phyloP scores from a whole-genome alignment of 1,140 invertebrate genomes.

The Meloidogyne exigua region DNA sequence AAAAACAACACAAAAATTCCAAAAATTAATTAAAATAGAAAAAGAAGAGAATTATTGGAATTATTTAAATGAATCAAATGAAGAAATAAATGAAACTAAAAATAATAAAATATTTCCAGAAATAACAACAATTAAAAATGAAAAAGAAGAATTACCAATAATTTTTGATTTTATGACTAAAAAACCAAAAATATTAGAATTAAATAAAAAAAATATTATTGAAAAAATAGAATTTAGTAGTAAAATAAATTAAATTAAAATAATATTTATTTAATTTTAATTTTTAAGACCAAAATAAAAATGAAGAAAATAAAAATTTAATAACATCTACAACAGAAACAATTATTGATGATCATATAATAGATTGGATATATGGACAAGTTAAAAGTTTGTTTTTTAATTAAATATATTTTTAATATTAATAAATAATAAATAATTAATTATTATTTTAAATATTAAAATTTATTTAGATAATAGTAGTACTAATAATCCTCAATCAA shows the following conservation, averaged over 20 bases:
- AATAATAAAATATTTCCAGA: no score
- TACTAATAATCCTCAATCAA: no score
- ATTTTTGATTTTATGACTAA: not conserved
- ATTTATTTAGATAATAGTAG: no score
- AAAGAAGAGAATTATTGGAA: not conserved
- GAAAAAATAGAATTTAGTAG: no score
- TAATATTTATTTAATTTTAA: no score
- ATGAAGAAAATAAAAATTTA: not conserved
- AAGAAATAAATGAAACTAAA: no score
- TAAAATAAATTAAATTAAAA: no score
- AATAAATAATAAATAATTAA: not conserved
- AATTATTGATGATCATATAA: slow-evolving; percentile 2
- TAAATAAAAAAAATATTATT: no score
- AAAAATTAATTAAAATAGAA: not conserved
- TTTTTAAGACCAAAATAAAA: not conserved
- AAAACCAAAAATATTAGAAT: not conserved
- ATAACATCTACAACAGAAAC: not conserved
- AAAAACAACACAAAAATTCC: not conserved
- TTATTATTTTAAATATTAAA: not conserved
- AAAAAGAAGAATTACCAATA: slow-evolving; percentile 1
- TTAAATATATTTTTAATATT: no score
- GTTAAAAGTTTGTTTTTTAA: no score
- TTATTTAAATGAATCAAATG: no score
- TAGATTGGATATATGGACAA: slow-evolving; percentile 2
- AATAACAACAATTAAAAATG: not conserved